Percentiles rank a stretch among this genome's conserved stretches.
phyloP scores from a whole-genome alignment of 2,888 invertebrate species.

The Trichogramma evanescens region DNA sequence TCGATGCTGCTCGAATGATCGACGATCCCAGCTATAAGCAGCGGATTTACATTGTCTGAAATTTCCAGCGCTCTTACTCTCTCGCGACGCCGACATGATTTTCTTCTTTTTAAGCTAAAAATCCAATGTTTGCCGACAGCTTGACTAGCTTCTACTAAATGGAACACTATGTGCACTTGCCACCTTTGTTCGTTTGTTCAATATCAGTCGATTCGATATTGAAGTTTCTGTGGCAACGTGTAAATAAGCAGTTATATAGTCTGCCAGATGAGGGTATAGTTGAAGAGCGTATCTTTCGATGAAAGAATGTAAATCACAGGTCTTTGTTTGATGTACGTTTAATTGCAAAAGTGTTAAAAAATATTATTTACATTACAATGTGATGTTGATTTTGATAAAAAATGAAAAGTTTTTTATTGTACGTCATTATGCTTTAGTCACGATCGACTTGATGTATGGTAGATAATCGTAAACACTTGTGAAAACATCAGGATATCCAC shows the following conservation, averaged over 20 bases:
- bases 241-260: background rate
- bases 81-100: conserved; percentile 4
- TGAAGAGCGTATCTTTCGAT: no score
- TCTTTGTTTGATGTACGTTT: background rate
- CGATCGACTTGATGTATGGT: background rate
- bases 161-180: background rate
- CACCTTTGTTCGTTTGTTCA: conserved; percentile 12
- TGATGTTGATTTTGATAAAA: background rate
- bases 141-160: no score
- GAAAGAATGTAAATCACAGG: background rate
- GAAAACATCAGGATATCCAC: conserved; percentile 20
- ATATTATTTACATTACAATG: background rate
- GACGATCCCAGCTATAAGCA: conserved; percentile 26
- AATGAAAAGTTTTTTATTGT: background rate
- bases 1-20: conserved; percentile 37
- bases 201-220: background rate
- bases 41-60: conserved; percentile 15
- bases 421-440: background rate
- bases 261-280: background rate
- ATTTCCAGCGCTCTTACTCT: background rate
- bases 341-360: background rate
- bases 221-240: conserved; percentile 10
- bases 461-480: conserved; percentile 11
- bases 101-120: background rate
- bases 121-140: no score